Evolutionary conservation across 2,113 vertebrate species (phyloP).

Genomic region (Chionodraco myersi): DNA sequence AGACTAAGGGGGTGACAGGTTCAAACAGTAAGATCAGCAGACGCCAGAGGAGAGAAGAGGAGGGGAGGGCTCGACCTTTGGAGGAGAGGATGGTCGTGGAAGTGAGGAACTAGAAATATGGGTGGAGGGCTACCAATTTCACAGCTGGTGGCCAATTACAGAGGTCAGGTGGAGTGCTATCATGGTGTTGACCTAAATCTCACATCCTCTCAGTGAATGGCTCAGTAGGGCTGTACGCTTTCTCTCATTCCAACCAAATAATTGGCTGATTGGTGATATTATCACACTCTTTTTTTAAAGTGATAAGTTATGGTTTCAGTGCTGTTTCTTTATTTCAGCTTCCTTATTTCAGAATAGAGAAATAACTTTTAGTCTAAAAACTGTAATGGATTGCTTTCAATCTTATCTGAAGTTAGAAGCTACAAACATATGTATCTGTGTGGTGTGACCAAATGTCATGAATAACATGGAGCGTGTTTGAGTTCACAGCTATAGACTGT

Average conservation of each 20-base stretch:
- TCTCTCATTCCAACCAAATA: constrained; percentile 7
- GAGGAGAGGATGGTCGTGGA: constrained; percentile 17
- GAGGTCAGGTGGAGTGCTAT: constrained; percentile 34
- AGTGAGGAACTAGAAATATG: constrained; percentile 10
- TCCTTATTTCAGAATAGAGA: neutral
- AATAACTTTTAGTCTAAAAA: neutral
- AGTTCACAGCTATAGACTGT: neutral
- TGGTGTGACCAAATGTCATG: neutral
- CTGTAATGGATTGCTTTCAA: neutral
- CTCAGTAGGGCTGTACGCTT: constrained; percentile 6
- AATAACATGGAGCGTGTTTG: neutral
- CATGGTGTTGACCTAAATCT: constrained; percentile 30
- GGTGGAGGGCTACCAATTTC: constrained; percentile 13
- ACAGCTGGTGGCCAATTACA: constrained; percentile 59
- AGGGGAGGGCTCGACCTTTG: constrained; percentile 26
- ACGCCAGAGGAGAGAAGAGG: constrained; percentile 7
- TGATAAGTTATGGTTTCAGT: neutral
- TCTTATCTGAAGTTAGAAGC: neutral
- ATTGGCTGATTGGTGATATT: constrained; percentile 9
- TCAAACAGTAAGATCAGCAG: constrained; percentile 14
- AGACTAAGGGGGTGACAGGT: constrained; percentile 4
- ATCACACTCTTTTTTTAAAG: constrained; percentile 2
- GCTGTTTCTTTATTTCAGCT: neutral
- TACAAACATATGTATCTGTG: neutral
- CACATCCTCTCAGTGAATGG: constrained; percentile 24